Base-by-base conservation (phyloP, 2,797 vertebrate species). In the Momotus momota region DNA sequence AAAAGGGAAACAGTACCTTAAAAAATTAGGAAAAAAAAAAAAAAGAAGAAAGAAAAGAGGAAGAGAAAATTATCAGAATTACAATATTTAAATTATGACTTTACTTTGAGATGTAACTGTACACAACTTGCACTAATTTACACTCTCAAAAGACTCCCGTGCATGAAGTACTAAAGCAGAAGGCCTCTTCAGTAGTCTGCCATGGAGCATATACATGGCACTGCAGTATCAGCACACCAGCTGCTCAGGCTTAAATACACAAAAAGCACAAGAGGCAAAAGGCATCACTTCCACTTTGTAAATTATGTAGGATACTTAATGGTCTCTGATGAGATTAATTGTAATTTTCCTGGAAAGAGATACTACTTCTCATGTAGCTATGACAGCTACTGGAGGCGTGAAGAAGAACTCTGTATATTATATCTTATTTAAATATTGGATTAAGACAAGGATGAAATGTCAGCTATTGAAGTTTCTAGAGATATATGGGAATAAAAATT, bases 1-100 rank as follows among this genome's bases (percentile, higher is more conserved):
- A 91, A 99, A 99, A 61, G 99, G 99, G 96, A 99, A 99, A 96
- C 99, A 99, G 94, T 99, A 99, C 97, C 99, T 99, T 98, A 90
- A 88, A 97, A 84, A 66, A 51, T 77, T 62, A 84, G 35, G 35
- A 57, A 92, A 90, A 62, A 45, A 45, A 9, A 69, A 25, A 46
- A 7, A 67, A 5, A 6, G 15, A 12, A 48, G 33, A 23, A 29
- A 43, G 27, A 22, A 54, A 21, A 46, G 5, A 31, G 7, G 10
- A 77, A 61, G 7, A 79, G 21, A n/a, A 82, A 74, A 65, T 61
- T 0, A 61, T 55, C 22, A 88, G 46, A 81, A 67, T 60, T 81
- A 45, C 40, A 85, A 61, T 58, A 61, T 5, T 23, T 26, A 14
- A 13, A 16, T 78, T 69, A 83, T 35, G n/a, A 64, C 45, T 67